These are phyloP conservation scores for Bryconaethiops microstoma DNA, from an alignment of 2,797 vertebrate species.

Conservation along the genomic window DNA sequence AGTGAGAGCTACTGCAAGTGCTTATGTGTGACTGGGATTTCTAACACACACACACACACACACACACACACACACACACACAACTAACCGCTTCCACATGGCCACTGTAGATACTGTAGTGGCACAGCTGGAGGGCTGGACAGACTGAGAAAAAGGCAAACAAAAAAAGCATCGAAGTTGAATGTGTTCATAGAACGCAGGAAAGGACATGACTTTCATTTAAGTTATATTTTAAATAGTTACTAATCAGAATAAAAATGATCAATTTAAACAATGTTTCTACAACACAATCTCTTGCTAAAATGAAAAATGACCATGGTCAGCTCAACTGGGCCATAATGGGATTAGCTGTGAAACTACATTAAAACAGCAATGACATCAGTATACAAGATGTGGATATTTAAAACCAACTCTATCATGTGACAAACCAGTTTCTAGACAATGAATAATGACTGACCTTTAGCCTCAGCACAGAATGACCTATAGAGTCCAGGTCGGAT, in stretches of 20 bases:
- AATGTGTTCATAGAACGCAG: too few species aligned
- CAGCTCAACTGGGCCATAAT: too few species aligned
- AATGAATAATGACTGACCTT: constrained; percentile 40
- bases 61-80: constrained; percentile 18
- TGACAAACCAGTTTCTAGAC: constrained; percentile 13
- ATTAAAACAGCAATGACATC: background rate
- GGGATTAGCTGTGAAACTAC: background rate
- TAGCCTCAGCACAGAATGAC: background rate
- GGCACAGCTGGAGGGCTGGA: constrained; percentile 18
- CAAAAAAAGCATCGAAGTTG: constrained; percentile 9
- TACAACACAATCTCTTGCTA: background rate
- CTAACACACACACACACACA: constrained; percentile 8
- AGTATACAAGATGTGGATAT: background rate
- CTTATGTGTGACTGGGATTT: background rate
- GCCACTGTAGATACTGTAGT: background rate
- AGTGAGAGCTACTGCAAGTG: constrained; percentile 10
- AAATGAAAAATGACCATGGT: background rate
- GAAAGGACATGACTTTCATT: background rate
- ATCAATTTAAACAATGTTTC: background rate
- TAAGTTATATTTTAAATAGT: background rate
- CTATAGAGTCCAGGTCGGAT: background rate
- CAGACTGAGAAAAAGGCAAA: constrained; percentile 26
- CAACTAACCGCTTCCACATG: background rate
- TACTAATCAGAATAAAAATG: too few species aligned
- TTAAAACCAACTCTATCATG: background rate